Evolutionary conservation across 1,140 invertebrate genomes (phyloP), one percentile per base, ranked within the genome.

Genomic region (Saccostrea echinata): DNA sequence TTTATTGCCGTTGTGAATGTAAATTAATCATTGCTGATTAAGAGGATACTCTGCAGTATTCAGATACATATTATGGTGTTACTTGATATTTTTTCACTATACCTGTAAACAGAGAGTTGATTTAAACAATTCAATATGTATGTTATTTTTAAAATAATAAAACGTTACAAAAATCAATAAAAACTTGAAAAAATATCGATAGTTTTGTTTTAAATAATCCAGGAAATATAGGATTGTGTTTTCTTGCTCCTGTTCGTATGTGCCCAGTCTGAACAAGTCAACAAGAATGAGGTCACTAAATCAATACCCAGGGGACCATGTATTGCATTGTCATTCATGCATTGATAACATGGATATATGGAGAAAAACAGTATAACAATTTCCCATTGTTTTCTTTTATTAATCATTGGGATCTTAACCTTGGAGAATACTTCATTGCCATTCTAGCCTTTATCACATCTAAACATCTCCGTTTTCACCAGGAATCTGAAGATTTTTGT

Each of bases 121-220:
- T 61, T 43, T 43, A 43, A 43, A 43, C 43, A 6, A 43, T 43
- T 43, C 43, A 43, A 33, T 71, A 71, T 76, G 68, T 76, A 76
- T 76, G 24, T 76, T 76, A 76, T 76, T 16, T 30, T 71, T 30
- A 76, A 76, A 30, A 33, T 16, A 76, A 11, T 4, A 76, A 30
- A 76, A 76, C 16, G 11, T 13, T 30, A 76, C 27, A 76, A 76
- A 76, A 76, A 30, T 33, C 27, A 76, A 76, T 76, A 76, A 76
- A 43, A 76, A 61, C n/a, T 61, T 21, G 21, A 57, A 21, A 61
- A 61, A 61, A 61, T 4, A 21, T 61, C 1, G 4, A 21, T 6
- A 61, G 16, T 18, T 18, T 61, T n/a, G n/a, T 6, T 61, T 61
- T 61, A 57, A 18, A 43, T 9, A 43, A 30, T 27, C 24, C 24